Evolutionary conservation across 2,113 vertebrate species (phyloP).

Genomic region (Prunella himalayana): DNA sequence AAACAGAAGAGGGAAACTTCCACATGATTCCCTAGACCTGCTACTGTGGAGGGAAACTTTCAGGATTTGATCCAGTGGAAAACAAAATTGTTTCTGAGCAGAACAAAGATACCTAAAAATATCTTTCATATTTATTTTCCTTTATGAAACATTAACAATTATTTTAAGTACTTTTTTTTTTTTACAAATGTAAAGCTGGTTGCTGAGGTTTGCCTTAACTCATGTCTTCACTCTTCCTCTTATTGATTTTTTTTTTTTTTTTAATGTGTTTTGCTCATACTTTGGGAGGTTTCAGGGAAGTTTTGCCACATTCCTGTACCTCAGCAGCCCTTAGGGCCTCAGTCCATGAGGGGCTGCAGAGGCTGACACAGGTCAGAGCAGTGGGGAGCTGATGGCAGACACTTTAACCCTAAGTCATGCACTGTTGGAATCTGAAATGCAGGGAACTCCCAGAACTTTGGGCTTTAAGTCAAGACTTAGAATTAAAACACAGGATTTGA

Average conservation of each 20-base stretch:
- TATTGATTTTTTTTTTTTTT: neutral
- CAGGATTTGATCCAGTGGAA: neutral
- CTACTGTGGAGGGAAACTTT: neutral
- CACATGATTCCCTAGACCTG: neutral
- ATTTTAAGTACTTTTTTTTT: neutral
- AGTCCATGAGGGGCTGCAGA: neutral
- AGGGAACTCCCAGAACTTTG: neutral
- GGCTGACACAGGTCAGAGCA: rapidly evolving
- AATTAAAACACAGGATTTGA: neutral
- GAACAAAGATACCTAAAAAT: neutral
- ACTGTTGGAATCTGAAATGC: neutral
- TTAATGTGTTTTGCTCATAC: neutral
- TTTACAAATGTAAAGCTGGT: neutral
- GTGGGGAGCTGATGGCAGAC: neutral
- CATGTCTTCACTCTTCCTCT: neutral
- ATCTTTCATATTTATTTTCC: neutral
- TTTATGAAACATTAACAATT: neutral
- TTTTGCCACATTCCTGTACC: neutral
- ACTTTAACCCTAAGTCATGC: too few relatives aligned
- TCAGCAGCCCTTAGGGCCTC: neutral
- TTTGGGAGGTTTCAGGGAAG: neutral
- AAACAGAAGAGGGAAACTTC: neutral
- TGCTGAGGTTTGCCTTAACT: neutral
- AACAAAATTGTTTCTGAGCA: neutral
- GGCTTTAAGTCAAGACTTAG: neutral